Evolutionary conservation across 30 jellyfish, hydroid and myxozoan genomes (phyloP).

Genomic region (Aurelia coerulea): DNA sequence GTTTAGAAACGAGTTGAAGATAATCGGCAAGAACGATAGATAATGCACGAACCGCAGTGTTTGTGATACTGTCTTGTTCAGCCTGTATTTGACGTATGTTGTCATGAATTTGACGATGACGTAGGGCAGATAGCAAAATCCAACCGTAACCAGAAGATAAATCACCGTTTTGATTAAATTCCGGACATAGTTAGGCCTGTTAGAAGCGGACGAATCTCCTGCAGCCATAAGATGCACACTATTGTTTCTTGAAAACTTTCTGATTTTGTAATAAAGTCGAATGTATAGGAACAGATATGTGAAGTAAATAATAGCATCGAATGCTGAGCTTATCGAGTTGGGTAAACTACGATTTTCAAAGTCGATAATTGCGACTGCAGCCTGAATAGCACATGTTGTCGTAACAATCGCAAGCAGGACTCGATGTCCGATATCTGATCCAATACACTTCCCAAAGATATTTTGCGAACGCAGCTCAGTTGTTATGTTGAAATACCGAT

Average conservation of each 20-base stretch:
- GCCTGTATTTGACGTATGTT: slow-evolving; percentile 8
- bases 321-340: slow-evolving; percentile 14
- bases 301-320: slow-evolving; percentile 21
- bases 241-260: slow-evolving; percentile 28
- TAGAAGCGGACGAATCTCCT: neutral
- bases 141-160: slow-evolving; percentile 39
- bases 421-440: slow-evolving; percentile 33
- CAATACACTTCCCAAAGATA: neutral
- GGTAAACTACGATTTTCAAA: slow-evolving; percentile 43
- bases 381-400: slow-evolving; percentile 22
- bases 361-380: slow-evolving; percentile 12
- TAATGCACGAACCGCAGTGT: slow-evolving; percentile 39
- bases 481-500: slow-evolving; percentile 47
- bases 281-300: slow-evolving; percentile 32
- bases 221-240: slow-evolving; percentile 22
- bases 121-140: slow-evolving; percentile 39
- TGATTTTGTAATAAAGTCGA: slow-evolving; percentile 23
- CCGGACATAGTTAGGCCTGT: slow-evolving; percentile 27
- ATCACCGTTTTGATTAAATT: slow-evolving; percentile 33
- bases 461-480: slow-evolving; percentile 39
- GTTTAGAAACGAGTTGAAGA: slow-evolving; percentile 33
- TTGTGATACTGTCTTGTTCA: slow-evolving; percentile 10
- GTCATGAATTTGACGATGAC: slow-evolving; percentile 22
- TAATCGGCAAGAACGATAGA: slow-evolving; percentile 36
- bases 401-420: slow-evolving; percentile 9